Base-by-base conservation (phyloP, 2,888 invertebrate genomes). In the Lucinisca nassula region DNA sequence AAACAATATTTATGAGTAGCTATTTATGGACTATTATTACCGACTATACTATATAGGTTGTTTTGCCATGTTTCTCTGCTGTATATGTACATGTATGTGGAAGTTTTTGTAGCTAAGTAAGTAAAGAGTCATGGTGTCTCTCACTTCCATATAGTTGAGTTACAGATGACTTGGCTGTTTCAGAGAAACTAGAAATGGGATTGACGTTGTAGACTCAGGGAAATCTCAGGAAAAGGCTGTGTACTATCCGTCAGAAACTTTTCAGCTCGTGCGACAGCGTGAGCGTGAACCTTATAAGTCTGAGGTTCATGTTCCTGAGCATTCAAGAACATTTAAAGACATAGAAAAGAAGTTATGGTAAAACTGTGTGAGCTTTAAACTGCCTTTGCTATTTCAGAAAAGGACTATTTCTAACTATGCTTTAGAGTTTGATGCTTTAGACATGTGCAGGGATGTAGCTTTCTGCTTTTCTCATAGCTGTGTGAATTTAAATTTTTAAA, bases 181-280 rank as follows among this genome's bases (percentile, higher is more conserved):
- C 84, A 84, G 84, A 84, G 75, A 75, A 38, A 40, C n/a, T 49
- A 45, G 27, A 32, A 75, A 75, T 49, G 75, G 75, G 17, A 10
- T 10, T 10, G 67, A 67, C 2, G 51, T 38, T 21, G 38, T 72
- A 35, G 35, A 67, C 35, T 67, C 67, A 35, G 10, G 35, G 1
- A 67, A 67, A 35, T 35, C 32, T 6, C 4, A 32, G 24, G 67
- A 67, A 35, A 74, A 74, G 49, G 30, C 27, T 8, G 55, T 87
- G 35, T 94, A 94, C 79, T 74, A 88, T 40, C 95, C 95, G 1
- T 95, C 95, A 0, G 94, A 95, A 85, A 95, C 95, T 14, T 95
- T 90, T 87, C 92, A 92, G 82, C 82, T 94, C 74, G 91, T 95
- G 30, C 92, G 93, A 32, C 94, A 94, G 82, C 90, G 92, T 75